These are phyloP conservation scores for Andrena bicolor DNA, from an alignment of 2,888 invertebrate species.

Conservation along the genomic window DNA sequence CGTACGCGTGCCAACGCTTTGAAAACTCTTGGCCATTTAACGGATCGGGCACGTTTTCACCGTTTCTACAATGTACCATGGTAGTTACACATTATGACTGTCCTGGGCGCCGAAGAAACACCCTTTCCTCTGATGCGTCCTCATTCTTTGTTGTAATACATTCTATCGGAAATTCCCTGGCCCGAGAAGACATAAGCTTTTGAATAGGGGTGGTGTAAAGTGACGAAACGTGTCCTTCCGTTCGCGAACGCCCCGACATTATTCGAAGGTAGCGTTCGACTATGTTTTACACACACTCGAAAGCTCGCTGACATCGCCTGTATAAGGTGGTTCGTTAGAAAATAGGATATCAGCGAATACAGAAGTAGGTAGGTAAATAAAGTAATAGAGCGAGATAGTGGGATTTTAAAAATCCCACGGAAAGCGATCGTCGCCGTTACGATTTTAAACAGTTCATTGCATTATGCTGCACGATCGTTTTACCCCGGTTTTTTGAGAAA, in stretches of 20 bases:
- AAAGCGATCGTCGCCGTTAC: not conserved
- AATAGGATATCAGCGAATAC: no score
- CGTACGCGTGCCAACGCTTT: slow-evolving; percentile 16
- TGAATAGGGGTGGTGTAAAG: slow-evolving; percentile 20
- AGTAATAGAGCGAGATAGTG: no score
- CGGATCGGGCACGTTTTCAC: slow-evolving; percentile 36
- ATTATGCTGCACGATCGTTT: not conserved
- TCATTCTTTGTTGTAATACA: slow-evolving; percentile 35
- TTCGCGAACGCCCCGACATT: slow-evolving; percentile 12
- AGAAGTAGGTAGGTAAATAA: no score
- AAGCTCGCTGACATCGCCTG: not conserved
- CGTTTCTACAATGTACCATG: slow-evolving; percentile 26
- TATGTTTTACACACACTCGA: not conserved
- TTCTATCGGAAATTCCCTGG: slow-evolving; percentile 24
- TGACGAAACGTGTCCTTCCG: slow-evolving; percentile 22
- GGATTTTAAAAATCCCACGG: no score
- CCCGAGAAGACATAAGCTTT: slow-evolving; percentile 17
- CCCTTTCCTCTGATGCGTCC: slow-evolving; percentile 27
- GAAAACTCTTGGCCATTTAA: slow-evolving; percentile 44
- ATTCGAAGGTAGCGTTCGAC: slow-evolving; percentile 4
- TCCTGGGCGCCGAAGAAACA: slow-evolving; percentile 20
- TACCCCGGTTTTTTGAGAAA: not conserved
- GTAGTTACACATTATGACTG: slow-evolving; percentile 42
- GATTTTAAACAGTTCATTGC: not conserved
- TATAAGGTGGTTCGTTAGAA: not conserved